These are phyloP conservation scores for Bettongia penicillata DNA, from an alignment of 2,113 vertebrate genomes.

Conservation along the genomic window DNA sequence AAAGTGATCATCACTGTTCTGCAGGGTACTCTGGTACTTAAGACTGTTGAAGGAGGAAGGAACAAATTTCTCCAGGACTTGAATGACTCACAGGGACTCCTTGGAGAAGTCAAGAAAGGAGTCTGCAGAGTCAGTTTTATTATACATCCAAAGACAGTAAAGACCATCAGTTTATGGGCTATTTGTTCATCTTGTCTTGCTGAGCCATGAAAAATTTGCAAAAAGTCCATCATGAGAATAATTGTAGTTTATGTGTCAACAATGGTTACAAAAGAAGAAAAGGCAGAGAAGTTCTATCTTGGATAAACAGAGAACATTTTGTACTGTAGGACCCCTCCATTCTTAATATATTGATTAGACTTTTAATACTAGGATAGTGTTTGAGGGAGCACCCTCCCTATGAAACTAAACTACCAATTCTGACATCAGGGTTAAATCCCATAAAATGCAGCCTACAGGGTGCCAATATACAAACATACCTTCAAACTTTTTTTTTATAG, in stretches of 20 bases:
- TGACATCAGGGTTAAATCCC: not conserved
- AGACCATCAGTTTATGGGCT: not conserved
- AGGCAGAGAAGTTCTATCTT: not conserved
- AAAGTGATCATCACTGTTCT: not conserved
- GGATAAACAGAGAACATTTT: not conserved
- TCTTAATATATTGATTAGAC: not conserved
- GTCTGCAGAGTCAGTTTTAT: not conserved
- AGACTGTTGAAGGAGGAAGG: not conserved
- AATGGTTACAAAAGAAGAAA: conserved; percentile 5
- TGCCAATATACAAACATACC: no score
- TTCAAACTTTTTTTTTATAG: no score
- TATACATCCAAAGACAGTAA: not conserved
- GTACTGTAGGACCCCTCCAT: not conserved
- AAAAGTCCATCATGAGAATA: not conserved
- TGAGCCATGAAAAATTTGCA: not conserved
- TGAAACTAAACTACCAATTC: not conserved
- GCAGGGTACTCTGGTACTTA: not conserved
- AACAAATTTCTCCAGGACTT: not conserved
- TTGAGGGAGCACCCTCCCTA: not conserved
- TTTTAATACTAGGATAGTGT: not conserved
- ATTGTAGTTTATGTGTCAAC: not conserved
- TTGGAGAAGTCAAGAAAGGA: not conserved
- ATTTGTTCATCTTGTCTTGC: not conserved
- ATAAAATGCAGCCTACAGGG: not conserved
- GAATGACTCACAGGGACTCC: not conserved